A percentile compares a stretch with the other conserved stretches of the same genome.
phyloP scores from a whole-genome alignment of 2,113 vertebrate species.

The Platycercus adscitus region DNA sequence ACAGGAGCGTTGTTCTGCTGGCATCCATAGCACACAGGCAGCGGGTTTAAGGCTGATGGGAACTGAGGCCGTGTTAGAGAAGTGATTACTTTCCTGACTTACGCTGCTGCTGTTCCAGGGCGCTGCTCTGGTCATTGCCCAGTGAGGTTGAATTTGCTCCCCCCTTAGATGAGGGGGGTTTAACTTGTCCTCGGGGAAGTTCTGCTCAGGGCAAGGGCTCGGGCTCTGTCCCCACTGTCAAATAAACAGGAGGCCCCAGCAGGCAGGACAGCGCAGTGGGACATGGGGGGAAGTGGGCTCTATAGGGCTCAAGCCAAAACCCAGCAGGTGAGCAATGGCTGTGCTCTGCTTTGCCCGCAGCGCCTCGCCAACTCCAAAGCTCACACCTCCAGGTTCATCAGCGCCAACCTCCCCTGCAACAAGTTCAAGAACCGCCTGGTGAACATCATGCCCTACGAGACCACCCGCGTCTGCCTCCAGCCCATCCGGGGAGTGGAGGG shows the following conservation, averaged over 20 bases:
- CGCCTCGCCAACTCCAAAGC: constrained; percentile 97
- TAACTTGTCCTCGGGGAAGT: not conserved
- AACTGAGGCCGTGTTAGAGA: not conserved
- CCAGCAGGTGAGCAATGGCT: not conserved
- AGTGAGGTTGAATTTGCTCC: not conserved
- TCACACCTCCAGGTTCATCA: constrained; percentile 97
- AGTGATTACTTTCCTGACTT: not conserved
- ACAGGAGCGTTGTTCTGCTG: not conserved
- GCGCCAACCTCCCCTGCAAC: constrained; percentile 98
- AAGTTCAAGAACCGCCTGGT: constrained; percentile 99
- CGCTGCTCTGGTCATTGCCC: not conserved
- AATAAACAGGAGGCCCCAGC: too few species aligned
- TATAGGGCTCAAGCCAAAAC: rapidly evolving
- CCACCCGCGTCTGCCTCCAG: constrained; percentile 94
- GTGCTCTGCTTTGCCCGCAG: constrained; percentile 65
- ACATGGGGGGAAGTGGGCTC: not conserved
- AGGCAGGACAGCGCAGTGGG: rapidly evolving
- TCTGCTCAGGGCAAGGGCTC: not conserved
- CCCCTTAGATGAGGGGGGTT: not conserved
- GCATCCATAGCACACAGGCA: not conserved
- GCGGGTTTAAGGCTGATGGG: not conserved
- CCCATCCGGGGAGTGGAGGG: constrained; percentile 97
- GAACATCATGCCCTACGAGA: constrained; percentile 99
- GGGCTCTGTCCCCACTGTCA: not conserved
- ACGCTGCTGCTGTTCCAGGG: not conserved